These are phyloP conservation scores for Sebastes glaucus DNA, from an alignment of 2,797 vertebrate genomes.

Conservation along the genomic window DNA sequence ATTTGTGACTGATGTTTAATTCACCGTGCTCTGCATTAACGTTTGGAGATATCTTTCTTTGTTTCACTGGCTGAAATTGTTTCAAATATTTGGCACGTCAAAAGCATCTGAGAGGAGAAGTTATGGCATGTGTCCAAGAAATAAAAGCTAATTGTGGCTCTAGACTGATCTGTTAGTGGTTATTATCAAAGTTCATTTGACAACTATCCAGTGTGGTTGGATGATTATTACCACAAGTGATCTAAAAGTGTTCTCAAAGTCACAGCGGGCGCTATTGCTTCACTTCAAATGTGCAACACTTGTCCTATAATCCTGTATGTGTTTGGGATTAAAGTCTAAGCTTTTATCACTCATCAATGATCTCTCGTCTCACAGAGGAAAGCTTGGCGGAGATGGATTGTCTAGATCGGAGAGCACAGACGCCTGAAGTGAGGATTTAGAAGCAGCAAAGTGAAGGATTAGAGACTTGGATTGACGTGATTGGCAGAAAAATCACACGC, in stretches of 20 bases:
- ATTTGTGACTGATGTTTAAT: background rate
- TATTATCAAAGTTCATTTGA: background rate
- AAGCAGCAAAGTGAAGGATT: constrained; percentile 64
- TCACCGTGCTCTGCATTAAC: background rate
- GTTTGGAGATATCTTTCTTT: background rate
- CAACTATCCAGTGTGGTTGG: background rate
- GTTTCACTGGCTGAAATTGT: background rate
- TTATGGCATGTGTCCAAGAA: background rate
- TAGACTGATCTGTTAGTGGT: background rate
- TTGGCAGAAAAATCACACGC: constrained; percentile 46
- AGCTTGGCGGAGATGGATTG: constrained; percentile 54
- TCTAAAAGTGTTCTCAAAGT: constrained; percentile 14
- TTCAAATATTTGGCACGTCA: background rate
- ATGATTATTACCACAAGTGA: background rate
- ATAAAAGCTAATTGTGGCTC: accelerated
- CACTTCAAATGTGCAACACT: constrained; percentile 44
- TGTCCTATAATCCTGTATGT: constrained; percentile 49
- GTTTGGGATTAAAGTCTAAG: constrained; percentile 63
- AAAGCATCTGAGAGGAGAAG: background rate
- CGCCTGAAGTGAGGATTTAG: constrained; percentile 66
- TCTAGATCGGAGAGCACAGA: constrained; percentile 51
- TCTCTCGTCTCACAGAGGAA: constrained; percentile 52
- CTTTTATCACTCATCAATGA: constrained; percentile 63
- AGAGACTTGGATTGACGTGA: constrained; percentile 51
- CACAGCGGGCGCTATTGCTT: constrained; percentile 2